Percentiles rank a stretch among this genome's conserved stretches.
Conservation (phyloP, 2,888 invertebrate species). For the Erpobdella octoculata region DNA sequence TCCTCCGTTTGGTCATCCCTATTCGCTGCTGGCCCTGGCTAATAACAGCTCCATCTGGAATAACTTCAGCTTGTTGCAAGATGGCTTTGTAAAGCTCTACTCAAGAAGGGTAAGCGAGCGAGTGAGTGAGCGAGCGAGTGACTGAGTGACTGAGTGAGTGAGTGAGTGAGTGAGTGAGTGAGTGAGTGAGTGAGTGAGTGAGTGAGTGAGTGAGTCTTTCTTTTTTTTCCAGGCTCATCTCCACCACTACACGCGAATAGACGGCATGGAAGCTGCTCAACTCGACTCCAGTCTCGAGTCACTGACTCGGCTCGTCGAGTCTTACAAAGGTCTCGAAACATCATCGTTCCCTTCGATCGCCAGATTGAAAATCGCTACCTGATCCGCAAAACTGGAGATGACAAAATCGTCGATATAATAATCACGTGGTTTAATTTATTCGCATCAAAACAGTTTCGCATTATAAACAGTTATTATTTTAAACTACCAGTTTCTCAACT, state of each 20-base stretch:
- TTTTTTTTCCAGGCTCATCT: slow-evolving; percentile 49
- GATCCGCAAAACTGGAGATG: too few species aligned
- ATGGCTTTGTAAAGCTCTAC: slow-evolving; percentile 51
- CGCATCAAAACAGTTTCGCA: too few species aligned
- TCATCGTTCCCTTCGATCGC: slow-evolving; percentile 21
- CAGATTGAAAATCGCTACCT: not conserved
- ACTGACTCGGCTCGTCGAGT: slow-evolving; percentile 44
- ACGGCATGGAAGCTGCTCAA: slow-evolving; percentile 49
- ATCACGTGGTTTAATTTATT: too few species aligned
- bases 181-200: slow-evolving; percentile 5
- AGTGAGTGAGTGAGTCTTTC: slow-evolving; percentile 1
- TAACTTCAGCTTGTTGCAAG: slow-evolving; percentile 47
- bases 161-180: slow-evolving; percentile 1
- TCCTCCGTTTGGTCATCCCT: slow-evolving; percentile 50
- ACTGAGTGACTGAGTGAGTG: not conserved
- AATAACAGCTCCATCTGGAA: slow-evolving; percentile 53
- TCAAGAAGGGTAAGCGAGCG: slow-evolving; percentile 46
- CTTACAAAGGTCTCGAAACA: slow-evolving; percentile 45
- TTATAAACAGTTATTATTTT: too few species aligned
- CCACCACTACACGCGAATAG: slow-evolving; percentile 52
- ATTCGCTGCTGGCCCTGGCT: slow-evolving; percentile 51
- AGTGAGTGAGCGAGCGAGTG: slow-evolving; percentile 1
- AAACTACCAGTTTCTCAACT: too few species aligned
- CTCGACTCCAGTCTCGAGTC: slow-evolving; percentile 48
- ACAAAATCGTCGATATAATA: too few species aligned